These are phyloP conservation scores for Cochlearius cochlearius DNA, from an alignment of 2,113 vertebrate genomes.

Conservation along the genomic window DNA sequence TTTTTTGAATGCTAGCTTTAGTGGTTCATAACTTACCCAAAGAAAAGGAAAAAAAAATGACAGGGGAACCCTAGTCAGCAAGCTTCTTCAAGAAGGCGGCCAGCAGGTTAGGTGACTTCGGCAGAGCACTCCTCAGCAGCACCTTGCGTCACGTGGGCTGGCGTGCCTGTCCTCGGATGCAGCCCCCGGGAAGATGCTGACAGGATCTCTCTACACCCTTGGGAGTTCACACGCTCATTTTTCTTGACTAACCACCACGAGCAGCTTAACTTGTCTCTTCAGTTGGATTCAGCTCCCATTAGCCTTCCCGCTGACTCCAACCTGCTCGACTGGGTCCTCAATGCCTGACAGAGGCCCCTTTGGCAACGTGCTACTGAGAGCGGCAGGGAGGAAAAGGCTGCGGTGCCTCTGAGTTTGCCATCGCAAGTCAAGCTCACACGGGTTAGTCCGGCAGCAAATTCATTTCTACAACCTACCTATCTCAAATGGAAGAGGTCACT, in stretches of 20 bases:
- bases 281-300: not conserved
- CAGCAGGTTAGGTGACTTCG: not conserved
- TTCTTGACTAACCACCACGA: not conserved
- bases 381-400: not conserved
- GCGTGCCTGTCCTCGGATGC: not conserved
- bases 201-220: not conserved
- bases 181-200: not conserved
- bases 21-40: not conserved
- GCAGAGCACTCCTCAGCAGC: not conserved
- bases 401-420: not conserved
- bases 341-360: not conserved
- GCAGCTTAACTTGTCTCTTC: not conserved
- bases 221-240: fast-evolving
- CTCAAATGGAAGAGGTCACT: not conserved
- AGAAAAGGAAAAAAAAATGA: not conserved
- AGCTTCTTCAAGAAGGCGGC: not conserved
- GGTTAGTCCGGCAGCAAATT: not conserved
- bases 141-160: not conserved
- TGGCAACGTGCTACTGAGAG: not conserved
- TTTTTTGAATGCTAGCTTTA: not conserved
- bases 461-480: not conserved
- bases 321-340: not conserved
- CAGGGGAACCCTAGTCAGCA: not conserved
- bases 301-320: not conserved
- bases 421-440: not conserved